Percentiles rank a stretch among this genome's conserved stretches.
These are phyloP conservation scores for Athripsodes cinereus DNA, from an alignment of 2,888 invertebrate genomes.

Conservation along the genomic window DNA sequence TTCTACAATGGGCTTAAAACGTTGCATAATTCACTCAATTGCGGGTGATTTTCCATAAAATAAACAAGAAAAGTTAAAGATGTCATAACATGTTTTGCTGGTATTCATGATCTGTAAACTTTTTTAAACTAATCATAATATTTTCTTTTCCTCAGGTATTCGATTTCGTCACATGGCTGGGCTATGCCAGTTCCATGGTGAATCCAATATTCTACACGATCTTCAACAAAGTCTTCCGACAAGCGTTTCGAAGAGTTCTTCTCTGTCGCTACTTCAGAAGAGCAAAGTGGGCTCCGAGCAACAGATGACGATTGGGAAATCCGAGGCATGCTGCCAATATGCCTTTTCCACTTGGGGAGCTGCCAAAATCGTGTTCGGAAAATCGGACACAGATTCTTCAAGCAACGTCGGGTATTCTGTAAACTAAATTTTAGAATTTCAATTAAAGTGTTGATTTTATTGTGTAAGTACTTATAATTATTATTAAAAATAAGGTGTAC, in stretches of 20 bases:
- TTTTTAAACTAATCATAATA: too few species aligned
- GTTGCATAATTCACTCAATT: too few species aligned
- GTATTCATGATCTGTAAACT: too few species aligned
- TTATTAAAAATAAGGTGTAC: too few species aligned
- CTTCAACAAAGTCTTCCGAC: slow-evolving; percentile 89
- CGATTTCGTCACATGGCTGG: slow-evolving; percentile 86
- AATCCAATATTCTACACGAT: slow-evolving; percentile 95
- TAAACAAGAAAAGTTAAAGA: too few species aligned
- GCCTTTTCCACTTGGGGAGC: slow-evolving; percentile 22
- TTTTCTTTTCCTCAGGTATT: slow-evolving; percentile 42
- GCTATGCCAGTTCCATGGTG: slow-evolving; percentile 90
- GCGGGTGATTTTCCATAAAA: too few species aligned
- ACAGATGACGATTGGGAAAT: slow-evolving; percentile 50
- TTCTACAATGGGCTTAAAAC: too few species aligned
- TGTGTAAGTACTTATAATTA: too few species aligned
- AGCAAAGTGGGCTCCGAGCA: slow-evolving; percentile 33
- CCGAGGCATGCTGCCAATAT: slow-evolving; percentile 39
- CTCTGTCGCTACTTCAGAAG: slow-evolving; percentile 65
- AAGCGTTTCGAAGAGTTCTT: slow-evolving; percentile 83
- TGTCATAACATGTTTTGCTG: too few species aligned
- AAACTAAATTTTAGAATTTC: too few species aligned
- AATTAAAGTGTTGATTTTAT: too few species aligned
- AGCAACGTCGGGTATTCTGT: slow-evolving; percentile 9
- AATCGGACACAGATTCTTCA: slow-evolving; percentile 7
- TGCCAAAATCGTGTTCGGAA: slow-evolving; percentile 3